Conservation (phyloP, 2,797 vertebrate species). For the Gorsachius magnificus region DNA sequence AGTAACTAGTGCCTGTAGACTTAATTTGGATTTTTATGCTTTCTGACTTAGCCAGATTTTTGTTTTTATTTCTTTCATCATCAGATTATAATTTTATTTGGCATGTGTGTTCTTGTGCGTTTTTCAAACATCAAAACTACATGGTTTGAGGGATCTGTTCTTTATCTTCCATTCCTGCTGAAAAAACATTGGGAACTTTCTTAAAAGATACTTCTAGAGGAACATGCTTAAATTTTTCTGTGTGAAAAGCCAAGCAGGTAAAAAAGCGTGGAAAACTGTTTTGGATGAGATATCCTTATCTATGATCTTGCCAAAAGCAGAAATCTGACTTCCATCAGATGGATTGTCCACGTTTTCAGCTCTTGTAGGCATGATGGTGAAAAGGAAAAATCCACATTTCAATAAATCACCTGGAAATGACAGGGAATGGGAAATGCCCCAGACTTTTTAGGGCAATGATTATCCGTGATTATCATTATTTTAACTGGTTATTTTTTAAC, state of each 20-base stretch:
- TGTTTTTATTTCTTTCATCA: background rate
- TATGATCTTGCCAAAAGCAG: background rate
- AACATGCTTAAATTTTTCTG: background rate
- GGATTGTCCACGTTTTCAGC: background rate
- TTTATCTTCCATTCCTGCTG: background rate
- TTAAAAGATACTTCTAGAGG: background rate
- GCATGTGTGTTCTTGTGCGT: background rate
- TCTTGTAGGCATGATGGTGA: background rate
- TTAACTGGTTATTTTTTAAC: constrained; percentile 7
- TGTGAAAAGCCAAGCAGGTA: background rate
- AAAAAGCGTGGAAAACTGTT: background rate
- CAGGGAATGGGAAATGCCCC: background rate
- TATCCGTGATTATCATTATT: background rate
- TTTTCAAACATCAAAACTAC: background rate
- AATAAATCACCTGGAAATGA: background rate
- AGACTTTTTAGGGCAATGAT: background rate
- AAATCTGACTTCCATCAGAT: background rate
- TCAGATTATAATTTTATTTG: background rate
- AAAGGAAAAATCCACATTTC: background rate
- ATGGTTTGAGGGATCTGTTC: background rate
- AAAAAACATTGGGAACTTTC: background rate
- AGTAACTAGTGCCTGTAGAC: background rate
- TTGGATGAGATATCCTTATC: background rate
- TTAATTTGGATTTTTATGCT: background rate
- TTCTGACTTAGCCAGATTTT: background rate